Evolutionary conservation across 2,113 vertebrate species (phyloP), one percentile per base, ranked within the genome.

Genomic region (Scytalopus superciliaris): DNA sequence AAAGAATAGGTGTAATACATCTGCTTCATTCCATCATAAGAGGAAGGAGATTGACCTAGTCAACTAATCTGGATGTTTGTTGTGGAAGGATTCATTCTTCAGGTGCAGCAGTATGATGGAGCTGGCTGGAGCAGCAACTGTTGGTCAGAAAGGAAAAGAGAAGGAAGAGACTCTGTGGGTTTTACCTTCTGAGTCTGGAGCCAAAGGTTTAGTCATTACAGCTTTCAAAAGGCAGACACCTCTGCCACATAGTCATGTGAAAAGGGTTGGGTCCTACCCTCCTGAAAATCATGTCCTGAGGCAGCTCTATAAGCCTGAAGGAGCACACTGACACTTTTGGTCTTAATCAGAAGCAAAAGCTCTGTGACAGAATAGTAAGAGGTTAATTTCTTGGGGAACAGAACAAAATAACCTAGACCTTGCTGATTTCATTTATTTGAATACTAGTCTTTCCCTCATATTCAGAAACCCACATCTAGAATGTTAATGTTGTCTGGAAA

Each of bases 221-320:
- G 6, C 39, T 45, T 33, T 27, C 42, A 21, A 19, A 30, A 19
- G 5, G 28, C n/a, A 30, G 56, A n/a, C 14, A 23, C 14, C n/a
- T 18, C 35, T 19, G 21, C 10, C 45, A 10, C 2, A 0, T 1
- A 7, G 12, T 23, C 28, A 37, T 4, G 0, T 0, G 33, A 22
- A 9, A 19, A 30, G 35, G 12, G 24, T 8, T 31, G 25, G 3
- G 15, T 66, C 40, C 24, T 22, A 4, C 33, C 15, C 19, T 8
- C 4, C 49, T 27, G 40, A 68, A 35, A 57, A 22, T 42, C 27
- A 7, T 2, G 5, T 62, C 23, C 62, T 10, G 11, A 50, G 31
- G 19, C 47, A 72, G 37, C 10, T 53, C 62, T 23, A 13, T 12
- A 6, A 81, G 35, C 40, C n/a, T 30, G 40, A 25, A n/a, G 22